Base-by-base conservation (phyloP, 2,888 invertebrate species). In the Ophion obscuratus region DNA sequence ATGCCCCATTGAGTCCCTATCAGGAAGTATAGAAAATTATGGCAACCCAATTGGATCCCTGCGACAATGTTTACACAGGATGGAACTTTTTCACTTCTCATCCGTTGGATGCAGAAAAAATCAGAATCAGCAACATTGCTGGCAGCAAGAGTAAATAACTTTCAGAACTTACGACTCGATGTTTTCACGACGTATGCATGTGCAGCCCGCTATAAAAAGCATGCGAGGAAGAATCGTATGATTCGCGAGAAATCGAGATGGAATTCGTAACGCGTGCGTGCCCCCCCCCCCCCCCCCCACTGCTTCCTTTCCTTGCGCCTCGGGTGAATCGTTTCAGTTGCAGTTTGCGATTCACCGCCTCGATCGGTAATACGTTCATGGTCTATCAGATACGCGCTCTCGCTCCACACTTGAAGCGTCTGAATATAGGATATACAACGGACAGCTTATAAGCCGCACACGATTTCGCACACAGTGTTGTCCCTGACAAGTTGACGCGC, bases 161-260 rank as follows among this genome's bases (percentile, higher is more conserved):
- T 68, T 81, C 44, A 62, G 81, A 53, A 88, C 83, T 84, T 81
- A 84, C 82, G 86, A 87, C 83, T 88, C 84, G 80, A 75, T 84
- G 71, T 85, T 84, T 70, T 86, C 87, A 86, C 87, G 86, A 85
- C 81, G 68, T 62, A 40, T 61, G 17, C 9, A 36, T 44, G 64
- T 64, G 31, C 31, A 31, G 31, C 4, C 3, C 31, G 31, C 4
- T 31, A 31, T 31, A 70, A 57, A 14, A 11, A 62, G 36, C 27
- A 27, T 2, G 53, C 20, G 59, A 59, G 61, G 67, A 81, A 74
- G 57, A 83, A 83, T 79, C 53, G 20, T 59, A 73, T 67, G 81
- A 84, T 77, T 76, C 62, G 77, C 77, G 81, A 81, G 81, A 81
- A 81, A 85, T 81, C 64, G 78, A 81, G 74, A 68, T 74, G 68